phyloP scores from a whole-genome alignment of 2,888 invertebrate genomes.

The Catocala sponsa region DNA sequence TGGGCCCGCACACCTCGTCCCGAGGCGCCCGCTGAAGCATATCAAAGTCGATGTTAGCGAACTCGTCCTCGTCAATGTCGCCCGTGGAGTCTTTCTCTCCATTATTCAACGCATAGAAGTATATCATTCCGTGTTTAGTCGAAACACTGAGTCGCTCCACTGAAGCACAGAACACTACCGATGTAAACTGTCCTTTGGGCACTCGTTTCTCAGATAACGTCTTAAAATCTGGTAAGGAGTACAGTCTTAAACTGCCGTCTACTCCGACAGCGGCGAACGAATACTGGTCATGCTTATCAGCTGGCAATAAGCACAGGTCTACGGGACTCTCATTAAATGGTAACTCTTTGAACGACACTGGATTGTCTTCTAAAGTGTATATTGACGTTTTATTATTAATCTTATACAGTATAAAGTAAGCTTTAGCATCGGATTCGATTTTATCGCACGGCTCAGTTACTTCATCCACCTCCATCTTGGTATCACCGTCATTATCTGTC shows the following conservation, averaged over 20 bases:
- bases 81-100: constrained; percentile 91
- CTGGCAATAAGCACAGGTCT: constrained; percentile 91
- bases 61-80: constrained; percentile 92
- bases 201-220: constrained; percentile 90
- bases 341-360: constrained; percentile 89
- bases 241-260: constrained; percentile 92
- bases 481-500: constrained; percentile 73
- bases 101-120: constrained; percentile 93
- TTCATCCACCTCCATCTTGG: constrained; percentile 83
- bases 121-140: constrained; percentile 93
- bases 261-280: constrained; percentile 92
- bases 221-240: constrained; percentile 91
- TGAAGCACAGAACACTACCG: constrained; percentile 95
- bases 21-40: constrained; percentile 78
- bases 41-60: constrained; percentile 81
- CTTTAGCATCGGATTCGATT: constrained; percentile 68
- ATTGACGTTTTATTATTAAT: constrained; percentile 75
- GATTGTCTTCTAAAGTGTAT: constrained; percentile 86
- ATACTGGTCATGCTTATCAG: constrained; percentile 82
- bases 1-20: constrained; percentile 70
- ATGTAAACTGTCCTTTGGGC: constrained; percentile 92
- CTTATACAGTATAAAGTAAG: constrained; percentile 78
- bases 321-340: constrained; percentile 90
- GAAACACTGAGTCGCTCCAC: constrained; percentile 95
- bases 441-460: constrained; percentile 63